Conservation (phyloP, 2,888 invertebrate species). For the Byasa hedistus region DNA sequence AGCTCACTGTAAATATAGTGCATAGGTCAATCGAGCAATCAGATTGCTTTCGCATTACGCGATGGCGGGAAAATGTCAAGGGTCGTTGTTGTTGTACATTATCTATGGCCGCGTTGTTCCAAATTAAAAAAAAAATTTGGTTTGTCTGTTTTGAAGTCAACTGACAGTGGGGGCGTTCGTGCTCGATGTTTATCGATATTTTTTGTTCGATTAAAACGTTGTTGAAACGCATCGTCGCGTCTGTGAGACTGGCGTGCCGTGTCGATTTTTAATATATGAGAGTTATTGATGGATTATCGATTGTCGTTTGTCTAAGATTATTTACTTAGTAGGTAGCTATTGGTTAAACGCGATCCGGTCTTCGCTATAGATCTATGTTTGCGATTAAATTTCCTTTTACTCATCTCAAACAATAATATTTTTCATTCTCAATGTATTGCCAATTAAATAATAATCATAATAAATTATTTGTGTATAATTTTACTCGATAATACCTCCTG, state of each 20-base stretch:
- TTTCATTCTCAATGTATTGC: too few species aligned
- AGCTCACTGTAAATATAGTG: slow-evolving; percentile 72
- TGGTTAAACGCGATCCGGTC: slow-evolving; percentile 13
- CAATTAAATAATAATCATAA: too few species aligned
- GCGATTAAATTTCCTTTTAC: neutral
- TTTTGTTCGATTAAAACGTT: slow-evolving; percentile 53
- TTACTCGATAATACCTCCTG: too few species aligned
- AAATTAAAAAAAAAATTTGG: neutral
- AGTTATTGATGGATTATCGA: slow-evolving; percentile 41
- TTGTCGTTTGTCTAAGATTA: slow-evolving; percentile 12
- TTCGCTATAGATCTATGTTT: neutral
- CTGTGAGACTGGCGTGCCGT: slow-evolving; percentile 55
- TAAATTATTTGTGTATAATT: too few species aligned
- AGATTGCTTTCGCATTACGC: slow-evolving; percentile 41
- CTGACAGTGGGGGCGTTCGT: slow-evolving; percentile 39
- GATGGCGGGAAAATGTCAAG: slow-evolving; percentile 15
- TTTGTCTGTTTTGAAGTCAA: neutral
- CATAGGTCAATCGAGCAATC: slow-evolving; percentile 55
- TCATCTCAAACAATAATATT: neutral
- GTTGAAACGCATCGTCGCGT: slow-evolving; percentile 49
- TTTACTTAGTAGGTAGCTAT: slow-evolving; percentile 9
- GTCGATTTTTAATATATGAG: slow-evolving; percentile 42
- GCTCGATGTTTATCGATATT: slow-evolving; percentile 45
- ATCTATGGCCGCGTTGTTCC: slow-evolving; percentile 14
- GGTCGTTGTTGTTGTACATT: slow-evolving; percentile 5